phyloP scores from a whole-genome alignment of 2,888 invertebrate species.

The Volucella zonaria region DNA sequence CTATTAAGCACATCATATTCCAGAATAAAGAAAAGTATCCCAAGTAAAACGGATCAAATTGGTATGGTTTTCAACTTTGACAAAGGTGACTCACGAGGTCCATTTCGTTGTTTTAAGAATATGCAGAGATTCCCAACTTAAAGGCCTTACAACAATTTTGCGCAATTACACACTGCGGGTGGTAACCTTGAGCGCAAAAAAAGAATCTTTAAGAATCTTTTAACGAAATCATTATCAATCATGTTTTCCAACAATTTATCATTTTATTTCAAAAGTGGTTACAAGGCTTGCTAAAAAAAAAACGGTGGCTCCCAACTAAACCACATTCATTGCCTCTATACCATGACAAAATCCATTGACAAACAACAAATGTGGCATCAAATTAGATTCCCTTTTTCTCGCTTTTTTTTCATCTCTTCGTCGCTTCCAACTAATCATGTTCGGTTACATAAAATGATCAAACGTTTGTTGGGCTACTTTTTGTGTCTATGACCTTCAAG shows the following conservation, averaged over 20 bases:
- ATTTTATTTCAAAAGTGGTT: background rate
- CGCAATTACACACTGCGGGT: conserved; percentile 24
- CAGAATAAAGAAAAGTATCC: too few relatives aligned
- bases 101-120: too few relatives aligned
- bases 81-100: too few relatives aligned
- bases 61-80: background rate
- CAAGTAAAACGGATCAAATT: background rate
- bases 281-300: background rate
- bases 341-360: conserved; percentile 23
- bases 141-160: background rate
- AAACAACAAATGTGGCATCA: conserved; percentile 24
- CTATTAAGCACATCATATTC: background rate
- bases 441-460: conserved; percentile 18
- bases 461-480: conserved; percentile 12
- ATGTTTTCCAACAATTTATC: conserved; percentile 25
- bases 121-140: background rate
- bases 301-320: conserved; percentile 15
- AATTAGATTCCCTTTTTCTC: conserved; percentile 15
- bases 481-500: conserved; percentile 44
- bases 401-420: too few relatives aligned
- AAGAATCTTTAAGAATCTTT: conserved; percentile 9
- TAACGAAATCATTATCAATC: conserved; percentile 21
- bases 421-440: conserved; percentile 34
- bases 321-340: background rate
- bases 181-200: conserved; percentile 43